phyloP scores from a whole-genome alignment of 2,797 vertebrate species.

The Dermochelys coriacea region DNA sequence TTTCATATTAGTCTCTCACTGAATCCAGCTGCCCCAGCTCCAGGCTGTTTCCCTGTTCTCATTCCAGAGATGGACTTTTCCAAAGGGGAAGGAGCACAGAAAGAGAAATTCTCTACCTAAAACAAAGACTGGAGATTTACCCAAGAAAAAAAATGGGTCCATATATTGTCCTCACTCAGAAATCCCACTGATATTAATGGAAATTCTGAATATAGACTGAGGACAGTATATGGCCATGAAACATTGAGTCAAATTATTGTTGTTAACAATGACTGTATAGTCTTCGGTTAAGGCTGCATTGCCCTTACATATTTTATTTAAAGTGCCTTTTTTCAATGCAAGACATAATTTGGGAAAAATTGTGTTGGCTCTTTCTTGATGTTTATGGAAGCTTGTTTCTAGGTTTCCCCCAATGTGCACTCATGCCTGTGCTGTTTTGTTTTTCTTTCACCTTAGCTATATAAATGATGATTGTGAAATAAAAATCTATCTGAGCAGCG shows the following conservation, averaged over 20 bases:
- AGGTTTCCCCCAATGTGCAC: not conserved
- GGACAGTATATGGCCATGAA: slow-evolving; percentile 25
- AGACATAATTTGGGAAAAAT: not conserved
- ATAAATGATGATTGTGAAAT: not conserved
- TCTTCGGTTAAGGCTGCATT: slow-evolving; percentile 14
- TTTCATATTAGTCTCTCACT: not conserved
- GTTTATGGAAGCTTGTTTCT: not conserved
- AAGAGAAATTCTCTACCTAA: not conserved
- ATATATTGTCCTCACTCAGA: not conserved
- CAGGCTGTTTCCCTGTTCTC: not conserved
- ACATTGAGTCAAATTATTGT: slow-evolving; percentile 41
- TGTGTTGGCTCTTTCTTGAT: not conserved
- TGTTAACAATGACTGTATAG: slow-evolving; percentile 42
- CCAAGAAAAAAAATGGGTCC: fast-evolving
- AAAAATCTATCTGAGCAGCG: not conserved
- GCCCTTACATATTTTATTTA: slow-evolving; percentile 52
- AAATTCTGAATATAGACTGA: slow-evolving; percentile 26
- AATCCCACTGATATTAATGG: slow-evolving; percentile 48
- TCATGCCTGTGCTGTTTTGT: not conserved
- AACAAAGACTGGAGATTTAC: not conserved
- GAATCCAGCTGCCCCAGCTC: not conserved
- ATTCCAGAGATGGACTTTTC: not conserved
- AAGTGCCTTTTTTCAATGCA: not conserved
- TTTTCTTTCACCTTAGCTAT: not conserved
- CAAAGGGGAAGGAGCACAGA: not conserved